Evolutionary conservation across 1,140 invertebrate genomes (phyloP), one percentile per base, ranked within the genome.

Genomic region (Drosophila littoralis): DNA sequence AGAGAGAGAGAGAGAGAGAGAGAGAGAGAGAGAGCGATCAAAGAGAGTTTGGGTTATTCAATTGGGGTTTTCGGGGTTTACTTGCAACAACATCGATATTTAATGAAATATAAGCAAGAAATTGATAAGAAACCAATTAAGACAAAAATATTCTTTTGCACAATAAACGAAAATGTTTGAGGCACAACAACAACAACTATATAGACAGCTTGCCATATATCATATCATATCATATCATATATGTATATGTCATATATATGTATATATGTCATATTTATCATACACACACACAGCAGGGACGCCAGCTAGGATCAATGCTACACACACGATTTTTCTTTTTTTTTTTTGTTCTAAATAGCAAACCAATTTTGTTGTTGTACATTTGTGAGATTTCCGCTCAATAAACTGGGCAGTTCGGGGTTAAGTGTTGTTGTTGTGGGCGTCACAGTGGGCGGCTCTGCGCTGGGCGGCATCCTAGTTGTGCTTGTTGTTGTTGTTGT

Each of bases 311-410:
- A 52, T 42, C 72, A 75, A 64, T 58, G 57, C 66, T 75, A 75
- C 67, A 70, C 66, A 52, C 13, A 66, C 15, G 51, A 2, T 50
- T 64, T 51, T 36, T 74, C 40, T 33, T 38, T 45, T 60, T 69
- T 71, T 43, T 63, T 68, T 83, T 59, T n/a, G n/a, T n/a, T 67
- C 76, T 86, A 82, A 58, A 81, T 90, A 88, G 67, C 90, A 91
- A 91, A 91, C 82, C 90, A 89, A 89, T 75, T 72, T 69, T 46
- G 60, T 82, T 60, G 77, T 65, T 77, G 72, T 91, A 91, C 90
- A 75, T 88, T 91, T 91, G 90, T 77, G 40, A 81, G 59, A 78
- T 90, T 91, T 64, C 90, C 90, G 70, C 69, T 74, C 52, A 79
- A 68, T 52, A 82, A 61, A 75, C 78, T 91, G 40, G 70, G 67